phyloP scores from a whole-genome alignment of 2,113 vertebrate genomes.

The Paralichthys olivaceus region DNA sequence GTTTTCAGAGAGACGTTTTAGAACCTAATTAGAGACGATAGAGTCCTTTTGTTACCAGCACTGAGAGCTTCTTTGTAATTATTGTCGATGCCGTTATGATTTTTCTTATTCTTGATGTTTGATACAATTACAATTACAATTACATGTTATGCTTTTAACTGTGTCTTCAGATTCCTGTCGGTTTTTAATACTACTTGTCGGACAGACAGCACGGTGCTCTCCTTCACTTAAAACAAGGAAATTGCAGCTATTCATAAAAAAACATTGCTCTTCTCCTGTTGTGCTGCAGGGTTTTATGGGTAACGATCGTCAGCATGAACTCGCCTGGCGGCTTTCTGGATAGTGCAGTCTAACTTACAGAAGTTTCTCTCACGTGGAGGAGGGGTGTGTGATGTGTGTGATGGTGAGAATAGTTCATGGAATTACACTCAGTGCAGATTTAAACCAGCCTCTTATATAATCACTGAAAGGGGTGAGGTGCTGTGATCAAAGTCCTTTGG shows the following conservation, averaged over 20 bases:
- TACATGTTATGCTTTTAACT: conserved; percentile 73
- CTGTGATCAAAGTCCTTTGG: conserved; percentile 48
- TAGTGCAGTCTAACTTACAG: conserved; percentile 38
- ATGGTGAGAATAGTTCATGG: conserved; percentile 50
- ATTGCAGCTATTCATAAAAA: conserved; percentile 79
- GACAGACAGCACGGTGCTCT: conserved; percentile 82
- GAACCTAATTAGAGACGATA: conserved; percentile 53
- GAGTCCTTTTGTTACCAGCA: conserved; percentile 79
- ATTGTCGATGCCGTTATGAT: conserved; percentile 74
- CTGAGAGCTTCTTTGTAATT: conserved; percentile 80
- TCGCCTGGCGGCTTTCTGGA: conserved; percentile 57
- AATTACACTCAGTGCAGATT: conserved; percentile 27
- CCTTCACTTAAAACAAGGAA: conserved; percentile 84
- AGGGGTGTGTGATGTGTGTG: conserved; percentile 39
- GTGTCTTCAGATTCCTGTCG: conserved; percentile 75
- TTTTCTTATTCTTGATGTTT: conserved; percentile 79
- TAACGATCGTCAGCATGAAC: conserved; percentile 59
- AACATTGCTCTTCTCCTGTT: conserved; percentile 70
- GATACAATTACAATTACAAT: conserved; percentile 72
- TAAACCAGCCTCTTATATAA: conserved; percentile 38
- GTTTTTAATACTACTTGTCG: conserved; percentile 75
- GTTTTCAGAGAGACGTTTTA: conserved; percentile 46
- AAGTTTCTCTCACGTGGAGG: conserved; percentile 22
- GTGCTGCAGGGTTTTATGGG: conserved; percentile 64
- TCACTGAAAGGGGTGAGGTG: conserved; percentile 38